A percentile compares a stretch with the other conserved stretches of the same genome.
phyloP scores from a whole-genome alignment of 2,888 invertebrate species.

The Hirudinaria manillensis region DNA sequence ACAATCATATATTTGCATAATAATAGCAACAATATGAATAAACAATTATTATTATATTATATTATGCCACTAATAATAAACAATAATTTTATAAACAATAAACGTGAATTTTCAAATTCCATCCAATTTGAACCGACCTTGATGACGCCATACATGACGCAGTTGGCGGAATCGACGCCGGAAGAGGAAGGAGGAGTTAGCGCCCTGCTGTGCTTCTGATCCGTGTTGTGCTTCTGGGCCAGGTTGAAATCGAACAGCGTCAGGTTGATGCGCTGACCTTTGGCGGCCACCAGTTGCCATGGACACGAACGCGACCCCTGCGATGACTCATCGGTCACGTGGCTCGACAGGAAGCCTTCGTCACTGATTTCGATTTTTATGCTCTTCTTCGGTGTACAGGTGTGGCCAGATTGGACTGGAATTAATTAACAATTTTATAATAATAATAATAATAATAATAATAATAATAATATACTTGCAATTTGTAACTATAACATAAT shows the following conservation, averaged over 20 bases:
- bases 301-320: conserved; percentile 33
- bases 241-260: conserved; percentile 36
- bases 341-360: conserved; percentile 28
- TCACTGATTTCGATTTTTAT: background rate
- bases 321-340: conserved; percentile 25
- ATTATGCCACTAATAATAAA: no score
- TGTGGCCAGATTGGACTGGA: background rate
- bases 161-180: background rate
- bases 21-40: no score
- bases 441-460: background rate
- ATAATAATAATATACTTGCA: background rate
- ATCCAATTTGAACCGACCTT: background rate
- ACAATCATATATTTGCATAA: no score
- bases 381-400: background rate
- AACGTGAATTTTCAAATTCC: no score
- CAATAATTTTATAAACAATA: no score
- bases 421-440: background rate
- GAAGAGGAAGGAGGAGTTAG: background rate
- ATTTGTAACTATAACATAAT: background rate
- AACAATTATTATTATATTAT: no score
- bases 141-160: conserved; percentile 13
- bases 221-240: background rate
- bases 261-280: conserved; percentile 37
- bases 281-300: conserved; percentile 34
- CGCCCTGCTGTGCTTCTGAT: background rate